Percentiles rank a stretch among this genome's conserved stretches.
Conservation (phyloP, 2,797 vertebrate genomes). For the Halcyon chelicuti region DNA sequence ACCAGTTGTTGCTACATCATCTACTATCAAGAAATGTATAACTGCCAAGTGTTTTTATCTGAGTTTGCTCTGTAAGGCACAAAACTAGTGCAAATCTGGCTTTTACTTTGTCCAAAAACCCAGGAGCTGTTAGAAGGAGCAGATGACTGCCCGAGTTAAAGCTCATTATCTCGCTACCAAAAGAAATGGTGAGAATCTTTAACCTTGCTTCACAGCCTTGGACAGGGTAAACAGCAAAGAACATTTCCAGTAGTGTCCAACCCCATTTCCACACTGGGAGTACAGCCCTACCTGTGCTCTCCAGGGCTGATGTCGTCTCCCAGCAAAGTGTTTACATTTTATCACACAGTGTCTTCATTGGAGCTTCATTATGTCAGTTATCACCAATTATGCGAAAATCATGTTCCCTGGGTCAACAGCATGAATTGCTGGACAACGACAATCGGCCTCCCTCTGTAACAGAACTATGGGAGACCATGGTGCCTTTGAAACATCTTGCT, state of each 20-base stretch:
- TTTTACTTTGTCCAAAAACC: not conserved
- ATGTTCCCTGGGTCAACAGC: not conserved
- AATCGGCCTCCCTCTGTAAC: not conserved
- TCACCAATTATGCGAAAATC: not conserved
- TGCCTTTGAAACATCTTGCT: not conserved
- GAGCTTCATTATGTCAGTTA: not conserved
- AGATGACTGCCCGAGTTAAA: not conserved
- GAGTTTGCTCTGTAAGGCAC: constrained; percentile 52
- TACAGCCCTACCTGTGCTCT: not conserved
- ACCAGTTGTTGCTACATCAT: not conserved
- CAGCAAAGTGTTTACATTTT: not conserved
- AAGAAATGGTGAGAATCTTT: not conserved
- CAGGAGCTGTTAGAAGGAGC: not conserved
- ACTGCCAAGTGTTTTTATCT: not conserved
- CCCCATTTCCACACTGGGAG: not conserved
- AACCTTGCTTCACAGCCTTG: not conserved
- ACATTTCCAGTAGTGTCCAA: not conserved
- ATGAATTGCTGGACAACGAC: not conserved
- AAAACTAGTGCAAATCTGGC: constrained; percentile 8
- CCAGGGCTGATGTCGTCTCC: not conserved
- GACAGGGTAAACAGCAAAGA: not conserved
- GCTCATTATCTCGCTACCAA: not conserved
- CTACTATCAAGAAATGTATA: not conserved
- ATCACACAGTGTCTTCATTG: not conserved
- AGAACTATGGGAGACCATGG: not conserved